A percentile compares a stretch with the other conserved stretches of the same genome.
Conservation (phyloP, 1,140 invertebrate genomes). For the Saccostrea glomerata region DNA sequence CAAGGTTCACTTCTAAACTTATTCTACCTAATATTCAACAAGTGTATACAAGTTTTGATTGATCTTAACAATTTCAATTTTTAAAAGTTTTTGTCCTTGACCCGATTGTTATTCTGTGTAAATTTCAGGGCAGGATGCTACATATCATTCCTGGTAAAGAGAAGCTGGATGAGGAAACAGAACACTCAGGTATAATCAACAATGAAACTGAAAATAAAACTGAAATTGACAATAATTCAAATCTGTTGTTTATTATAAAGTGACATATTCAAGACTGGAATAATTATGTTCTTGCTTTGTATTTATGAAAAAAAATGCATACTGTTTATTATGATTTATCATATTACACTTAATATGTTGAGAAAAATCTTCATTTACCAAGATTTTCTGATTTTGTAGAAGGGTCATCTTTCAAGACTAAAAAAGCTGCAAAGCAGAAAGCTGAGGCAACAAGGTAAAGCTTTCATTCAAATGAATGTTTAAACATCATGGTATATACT, state of each 20-base stretch:
- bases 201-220: not conserved
- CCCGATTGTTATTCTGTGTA: not conserved
- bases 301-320: too few species aligned
- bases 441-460: slow-evolving; percentile 78
- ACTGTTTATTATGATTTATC: too few species aligned
- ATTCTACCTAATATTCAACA: not conserved
- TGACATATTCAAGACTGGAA: too few species aligned
- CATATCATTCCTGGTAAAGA: slow-evolving; percentile 94
- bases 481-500: not conserved
- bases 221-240: too few species aligned
- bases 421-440: slow-evolving; percentile 91
- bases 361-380: too few species aligned
- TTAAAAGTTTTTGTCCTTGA: too few species aligned
- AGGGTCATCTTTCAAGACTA: slow-evolving; percentile 85
- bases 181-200: slow-evolving; percentile 64
- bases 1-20: slow-evolving; percentile 80
- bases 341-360: too few species aligned
- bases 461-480: not conserved
- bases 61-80: not conserved
- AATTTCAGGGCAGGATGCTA: slow-evolving; percentile 88
- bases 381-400: slow-evolving; percentile 59
- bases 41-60: not conserved
- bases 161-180: slow-evolving; percentile 82
- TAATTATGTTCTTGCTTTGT: too few species aligned
- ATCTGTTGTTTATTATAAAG: too few species aligned